Evolutionary conservation across 2,888 invertebrate species (phyloP).

Genomic region (Cantharis lateralis): DNA sequence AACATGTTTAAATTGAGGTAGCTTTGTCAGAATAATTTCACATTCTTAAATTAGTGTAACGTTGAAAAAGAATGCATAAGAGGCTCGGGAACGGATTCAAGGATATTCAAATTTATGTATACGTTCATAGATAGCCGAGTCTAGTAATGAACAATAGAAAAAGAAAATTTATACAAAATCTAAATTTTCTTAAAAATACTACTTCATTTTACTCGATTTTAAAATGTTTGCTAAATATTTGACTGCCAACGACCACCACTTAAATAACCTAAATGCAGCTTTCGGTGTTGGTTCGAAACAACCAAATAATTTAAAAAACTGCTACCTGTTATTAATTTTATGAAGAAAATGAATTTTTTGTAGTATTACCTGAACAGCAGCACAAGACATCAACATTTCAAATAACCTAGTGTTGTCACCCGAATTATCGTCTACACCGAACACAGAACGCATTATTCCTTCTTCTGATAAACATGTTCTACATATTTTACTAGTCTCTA

Average conservation of each 20-base stretch:
- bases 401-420: constrained; percentile 46
- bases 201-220: neutral
- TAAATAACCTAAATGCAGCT: neutral
- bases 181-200: neutral
- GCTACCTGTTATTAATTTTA: neutral
- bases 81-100: neutral
- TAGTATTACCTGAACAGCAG: constrained; percentile 48
- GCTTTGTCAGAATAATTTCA: neutral
- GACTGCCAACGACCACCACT: neutral
- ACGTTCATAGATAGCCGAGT: neutral
- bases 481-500: constrained; percentile 52
- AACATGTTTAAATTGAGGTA: neutral
- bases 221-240: neutral
- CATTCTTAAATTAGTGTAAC: no score
- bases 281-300: neutral
- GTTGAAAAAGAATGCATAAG: neutral
- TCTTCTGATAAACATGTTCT: constrained; percentile 52
- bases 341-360: neutral
- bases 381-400: constrained; percentile 52
- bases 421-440: constrained; percentile 45
- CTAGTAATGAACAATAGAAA: neutral
- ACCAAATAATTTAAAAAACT: neutral
- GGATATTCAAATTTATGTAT: neutral
- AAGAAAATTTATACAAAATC: neutral
- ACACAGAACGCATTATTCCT: constrained; percentile 48